These are phyloP conservation scores for Xanthorhoe spadicearia DNA, from an alignment of 2,888 invertebrate species.

Conservation along the genomic window DNA sequence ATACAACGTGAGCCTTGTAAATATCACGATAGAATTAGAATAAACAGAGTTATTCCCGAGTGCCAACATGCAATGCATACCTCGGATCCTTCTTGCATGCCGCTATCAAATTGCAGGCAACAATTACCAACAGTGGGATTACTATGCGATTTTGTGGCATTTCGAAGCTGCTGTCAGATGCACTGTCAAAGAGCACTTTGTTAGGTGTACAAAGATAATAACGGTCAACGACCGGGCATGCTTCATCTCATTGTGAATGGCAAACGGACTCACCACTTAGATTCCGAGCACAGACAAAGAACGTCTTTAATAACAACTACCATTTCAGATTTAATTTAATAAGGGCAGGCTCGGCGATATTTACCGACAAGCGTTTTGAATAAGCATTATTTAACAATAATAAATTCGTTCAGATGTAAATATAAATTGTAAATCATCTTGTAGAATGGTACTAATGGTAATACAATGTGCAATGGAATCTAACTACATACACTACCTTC, in stretches of 20 bases:
- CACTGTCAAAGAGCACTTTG: slow-evolving; percentile 58
- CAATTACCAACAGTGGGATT: slow-evolving; percentile 48
- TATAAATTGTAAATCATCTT: no score
- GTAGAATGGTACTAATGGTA: no score
- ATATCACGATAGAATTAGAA: slow-evolving; percentile 2
- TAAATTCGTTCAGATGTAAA: no score
- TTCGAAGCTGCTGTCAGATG: slow-evolving; percentile 49
- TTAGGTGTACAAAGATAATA: slow-evolving; percentile 55
- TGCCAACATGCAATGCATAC: slow-evolving; percentile 21
- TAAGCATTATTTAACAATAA: not conserved
- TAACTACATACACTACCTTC: no score
- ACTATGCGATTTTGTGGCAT: slow-evolving; percentile 53
- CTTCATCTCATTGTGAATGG: slow-evolving; percentile 49
- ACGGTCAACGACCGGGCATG: slow-evolving; percentile 54
- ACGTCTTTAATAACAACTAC: slow-evolving; percentile 23
- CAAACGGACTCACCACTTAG: slow-evolving; percentile 43
- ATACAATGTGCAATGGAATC: no score
- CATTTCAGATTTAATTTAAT: slow-evolving; percentile 27
- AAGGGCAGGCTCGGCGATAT: slow-evolving; percentile 17
- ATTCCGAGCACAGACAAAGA: slow-evolving; percentile 43
- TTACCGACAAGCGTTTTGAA: slow-evolving; percentile 10
- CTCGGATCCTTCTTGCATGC: slow-evolving; percentile 23
- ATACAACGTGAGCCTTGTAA: slow-evolving; percentile 3
- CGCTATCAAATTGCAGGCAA: slow-evolving; percentile 45
- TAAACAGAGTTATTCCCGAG: slow-evolving; percentile 11